Base-by-base conservation (phyloP, 2,797 vertebrate genomes). In the Molossus molossus region DNA sequence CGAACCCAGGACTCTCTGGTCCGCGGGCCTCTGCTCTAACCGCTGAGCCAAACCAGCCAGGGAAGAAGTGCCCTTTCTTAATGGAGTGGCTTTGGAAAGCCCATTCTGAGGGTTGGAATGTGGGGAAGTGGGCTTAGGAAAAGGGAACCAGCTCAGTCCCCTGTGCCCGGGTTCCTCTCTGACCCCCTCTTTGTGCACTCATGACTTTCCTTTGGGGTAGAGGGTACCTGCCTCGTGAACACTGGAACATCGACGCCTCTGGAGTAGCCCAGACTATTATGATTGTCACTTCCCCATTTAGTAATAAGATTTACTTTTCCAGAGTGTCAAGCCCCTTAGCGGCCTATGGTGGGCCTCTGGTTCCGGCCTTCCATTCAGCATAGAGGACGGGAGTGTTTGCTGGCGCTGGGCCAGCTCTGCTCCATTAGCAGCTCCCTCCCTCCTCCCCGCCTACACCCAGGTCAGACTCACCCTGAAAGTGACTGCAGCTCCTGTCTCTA, bases 381-480 rank as follows among this genome's bases (percentile, higher is more conserved):
- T 58, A 58, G 55, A 82, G 62, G 84, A 88, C 91, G 58, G 57
- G 69, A 37, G 48, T 83, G 10, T 12, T 58, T 33, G 77, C 14
- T 88, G 64, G 25, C 72, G 0, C 17, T 23, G 48, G 81, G 37
- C 75, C 76, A 82, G 21, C 45, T 86, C n/a, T 20, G 40, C 91
- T 64, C 55, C 79, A 67, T 69, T 64, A 57, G 50, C 29, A 89
- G 20, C 70, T 70, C 10, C 69, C 72, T 87, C 53, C 11, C 40
- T 73, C 23, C 73, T 91, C 17, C 55, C 18, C 33, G 11, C 64
- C 69, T 37, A 55, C 33, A 69, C n/a, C 45, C 70, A 55, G 82
- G 57, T 13, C 86, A 96, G 88, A 73, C 45, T 69, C 65, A 77
- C 73, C 80, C 77, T 18, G 64, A 88, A 90, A 55, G 18, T 86